phyloP scores from a whole-genome alignment of 2,888 invertebrate genomes.

The Bugula neritina region DNA sequence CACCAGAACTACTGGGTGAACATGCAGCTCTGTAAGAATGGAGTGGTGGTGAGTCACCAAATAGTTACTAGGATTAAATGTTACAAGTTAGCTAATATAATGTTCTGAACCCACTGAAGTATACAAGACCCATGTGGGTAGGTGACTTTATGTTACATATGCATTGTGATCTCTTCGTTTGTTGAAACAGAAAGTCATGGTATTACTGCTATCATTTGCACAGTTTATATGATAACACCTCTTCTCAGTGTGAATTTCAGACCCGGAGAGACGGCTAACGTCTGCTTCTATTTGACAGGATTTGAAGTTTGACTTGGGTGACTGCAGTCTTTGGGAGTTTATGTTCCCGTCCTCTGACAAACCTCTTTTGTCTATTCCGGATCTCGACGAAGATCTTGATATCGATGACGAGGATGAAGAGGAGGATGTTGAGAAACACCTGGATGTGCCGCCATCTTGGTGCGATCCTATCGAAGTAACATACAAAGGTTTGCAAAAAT shows the following conservation, averaged over 20 bases:
- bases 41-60: slow-evolving; percentile 44
- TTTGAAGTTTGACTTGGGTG: slow-evolving; percentile 50
- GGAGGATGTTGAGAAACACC: slow-evolving; percentile 48
- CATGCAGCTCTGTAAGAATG: slow-evolving; percentile 54
- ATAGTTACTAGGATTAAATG: too few species aligned
- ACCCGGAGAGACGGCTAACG: too few species aligned
- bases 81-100: too few species aligned
- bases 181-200: too few species aligned
- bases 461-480: slow-evolving; percentile 45
- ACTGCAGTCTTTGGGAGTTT: slow-evolving; percentile 52
- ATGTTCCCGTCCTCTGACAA: slow-evolving; percentile 53
- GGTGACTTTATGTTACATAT: too few species aligned
- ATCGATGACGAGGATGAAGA: slow-evolving; percentile 47
- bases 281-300: slow-evolving; percentile 37
- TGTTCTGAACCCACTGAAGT: too few species aligned
- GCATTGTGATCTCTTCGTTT: too few species aligned
- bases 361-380: slow-evolving; percentile 45
- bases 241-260: too few species aligned
- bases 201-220: too few species aligned
- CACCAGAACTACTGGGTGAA: slow-evolving; percentile 65
- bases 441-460: slow-evolving; percentile 54
- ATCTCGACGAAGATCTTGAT: slow-evolving; percentile 41
- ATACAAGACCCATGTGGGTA: too few species aligned
- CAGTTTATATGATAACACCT: too few species aligned
- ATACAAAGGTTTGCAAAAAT: slow-evolving; percentile 43